phyloP scores from a whole-genome alignment of 2,113 vertebrate genomes.

The Apteryx owenii region DNA sequence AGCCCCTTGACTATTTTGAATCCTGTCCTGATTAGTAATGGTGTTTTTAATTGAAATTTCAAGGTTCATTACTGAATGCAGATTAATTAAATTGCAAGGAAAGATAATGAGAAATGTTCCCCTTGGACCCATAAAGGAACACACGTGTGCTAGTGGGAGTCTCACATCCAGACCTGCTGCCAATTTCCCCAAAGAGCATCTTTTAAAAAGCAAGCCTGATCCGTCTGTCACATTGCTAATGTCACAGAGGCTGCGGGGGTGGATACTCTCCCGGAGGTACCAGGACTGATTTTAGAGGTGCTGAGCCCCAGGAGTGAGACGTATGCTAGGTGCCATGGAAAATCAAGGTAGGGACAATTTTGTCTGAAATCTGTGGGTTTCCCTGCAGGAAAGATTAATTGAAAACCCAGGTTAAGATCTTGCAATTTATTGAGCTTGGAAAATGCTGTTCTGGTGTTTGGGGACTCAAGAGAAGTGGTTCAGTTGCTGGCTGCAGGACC shows the following conservation, averaged over 20 bases:
- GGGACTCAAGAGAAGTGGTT: rapidly evolving
- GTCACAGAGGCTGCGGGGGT: neutral
- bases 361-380: neutral
- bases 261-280: neutral
- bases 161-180: neutral
- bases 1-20: neutral
- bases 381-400: neutral
- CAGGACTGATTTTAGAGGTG: neutral
- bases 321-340: neutral
- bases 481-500: neutral
- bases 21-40: conserved; percentile 61
- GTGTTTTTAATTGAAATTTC: conserved; percentile 81
- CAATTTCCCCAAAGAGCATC: neutral
- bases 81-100: conserved; percentile 78
- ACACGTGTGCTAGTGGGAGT: neutral
- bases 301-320: rapidly evolving
- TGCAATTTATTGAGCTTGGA: neutral
- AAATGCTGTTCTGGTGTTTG: rapidly evolving
- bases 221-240: neutral
- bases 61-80: conserved; percentile 79
- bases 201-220: rapidly evolving
- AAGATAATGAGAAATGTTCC: conserved; percentile 75
- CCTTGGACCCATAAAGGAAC: conserved; percentile 39
- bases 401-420: neutral
- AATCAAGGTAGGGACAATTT: neutral